Base-by-base conservation (phyloP, 2,113 vertebrate genomes). In the Martes martes region DNA sequence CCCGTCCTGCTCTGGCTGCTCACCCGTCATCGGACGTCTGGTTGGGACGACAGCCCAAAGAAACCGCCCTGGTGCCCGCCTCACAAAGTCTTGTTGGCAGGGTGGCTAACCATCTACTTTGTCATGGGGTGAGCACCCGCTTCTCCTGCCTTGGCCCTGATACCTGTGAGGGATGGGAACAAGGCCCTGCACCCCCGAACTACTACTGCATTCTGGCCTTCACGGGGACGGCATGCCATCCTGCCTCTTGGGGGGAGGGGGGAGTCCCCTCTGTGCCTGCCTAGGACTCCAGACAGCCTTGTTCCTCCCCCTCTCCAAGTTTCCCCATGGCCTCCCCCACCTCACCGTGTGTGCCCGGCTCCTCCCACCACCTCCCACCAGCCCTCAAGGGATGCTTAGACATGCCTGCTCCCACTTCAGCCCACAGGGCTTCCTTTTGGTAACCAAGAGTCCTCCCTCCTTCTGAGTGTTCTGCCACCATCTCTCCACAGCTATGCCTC, bases 51-150 rank as follows among this genome's bases (percentile, higher is more conserved):
- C 45, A 98, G 97, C 47, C 98, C 99, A 39, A 98, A 99, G 28
- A 99, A 99, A 50, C 99, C 99, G 0, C 98, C 99, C 0, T 99
- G 99, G 99, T 99, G 99, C 16, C 99, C 99, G 0, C 92, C 99
- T 5, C 99, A 99, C 63, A 98, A 96, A 52, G 95, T 98, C 9
- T 99, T 99, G 96, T 95, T 99, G 6, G 55, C 99, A 6, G 99
- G 98, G 42, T 99, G 99, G 99, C 99, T 99, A 0, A 52, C 98
- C 78, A 98, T 99, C 78, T 99, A 99, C 98, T 99, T 99, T 3
- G 98, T 99, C 90, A 99, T 99, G 98, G 99, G 99, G 99, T 99
- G 92, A 99, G 99, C 85, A n/a, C 11, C 61, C 1, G 0, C 33
- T 39, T 85, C 31, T 50, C 90, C 33, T 6, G 42, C 21, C 9